Evolutionary conservation across 2,888 invertebrate genomes (phyloP).

Genomic region (Drosophila putrida): DNA sequence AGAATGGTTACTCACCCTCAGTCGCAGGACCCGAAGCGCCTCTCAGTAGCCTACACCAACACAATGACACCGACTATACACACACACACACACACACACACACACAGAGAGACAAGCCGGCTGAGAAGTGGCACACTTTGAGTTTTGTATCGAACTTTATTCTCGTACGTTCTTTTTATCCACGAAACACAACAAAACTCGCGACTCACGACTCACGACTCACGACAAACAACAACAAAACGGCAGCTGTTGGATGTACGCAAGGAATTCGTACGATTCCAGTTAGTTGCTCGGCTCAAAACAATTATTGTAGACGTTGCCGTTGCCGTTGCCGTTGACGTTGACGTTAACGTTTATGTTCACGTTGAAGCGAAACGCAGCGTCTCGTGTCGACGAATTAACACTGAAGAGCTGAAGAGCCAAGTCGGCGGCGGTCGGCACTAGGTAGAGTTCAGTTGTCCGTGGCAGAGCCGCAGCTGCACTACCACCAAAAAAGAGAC

Average conservation of each 20-base stretch:
- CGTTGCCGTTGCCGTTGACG: constrained; percentile 49
- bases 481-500: constrained; percentile 59
- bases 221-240: constrained; percentile 49
- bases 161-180: constrained; percentile 11
- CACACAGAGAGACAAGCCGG: constrained; percentile 24
- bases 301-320: constrained; percentile 47
- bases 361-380: constrained; percentile 71
- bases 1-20: constrained; percentile 40
- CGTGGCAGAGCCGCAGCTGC: constrained; percentile 64
- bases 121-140: constrained; percentile 66
- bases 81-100: constrained; percentile 21
- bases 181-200: constrained; percentile 56
- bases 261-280: constrained; percentile 35
- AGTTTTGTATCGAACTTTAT: constrained; percentile 67
- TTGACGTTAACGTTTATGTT: constrained; percentile 50
- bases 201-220: constrained; percentile 25
- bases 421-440: constrained; percentile 67
- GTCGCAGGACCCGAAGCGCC: constrained; percentile 50
- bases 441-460: constrained; percentile 54
- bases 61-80: constrained; percentile 28
- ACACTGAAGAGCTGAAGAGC: constrained; percentile 83
- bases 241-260: constrained; percentile 21
- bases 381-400: constrained; percentile 84
- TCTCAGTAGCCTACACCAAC: constrained; percentile 50
- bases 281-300: constrained; percentile 37